Evolutionary conservation across 1,140 invertebrate species (phyloP).

Genomic region (Drosophila seguyi): DNA sequence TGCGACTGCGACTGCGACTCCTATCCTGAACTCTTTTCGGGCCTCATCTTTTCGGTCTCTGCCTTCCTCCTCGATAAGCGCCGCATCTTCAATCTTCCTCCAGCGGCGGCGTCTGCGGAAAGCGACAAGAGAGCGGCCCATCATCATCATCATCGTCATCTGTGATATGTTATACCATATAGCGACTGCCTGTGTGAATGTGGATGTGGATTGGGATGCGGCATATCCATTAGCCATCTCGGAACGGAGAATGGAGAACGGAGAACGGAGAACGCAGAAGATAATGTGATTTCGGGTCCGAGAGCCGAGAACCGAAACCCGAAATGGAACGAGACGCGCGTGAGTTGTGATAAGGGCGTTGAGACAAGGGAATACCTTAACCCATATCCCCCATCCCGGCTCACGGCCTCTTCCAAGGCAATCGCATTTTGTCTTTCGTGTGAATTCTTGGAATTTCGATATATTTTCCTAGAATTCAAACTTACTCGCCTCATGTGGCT

Average conservation of each 20-base stretch:
- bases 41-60: conserved; percentile 38
- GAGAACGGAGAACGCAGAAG: conserved; percentile 40
- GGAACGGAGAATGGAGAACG: conserved; percentile 45
- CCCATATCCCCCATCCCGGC: conserved; percentile 26
- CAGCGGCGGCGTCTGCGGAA: conserved; percentile 59
- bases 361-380: conserved; percentile 83
- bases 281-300: conserved; percentile 77
- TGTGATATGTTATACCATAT: conserved; percentile 67
- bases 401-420: conserved; percentile 27
- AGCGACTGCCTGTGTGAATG: background rate
- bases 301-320: conserved; percentile 38
- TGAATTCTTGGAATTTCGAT: conserved; percentile 84
- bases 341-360: conserved; percentile 74
- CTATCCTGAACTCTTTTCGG: conserved; percentile 69
- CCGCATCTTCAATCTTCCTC: conserved; percentile 84
- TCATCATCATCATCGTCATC: conserved; percentile 66
- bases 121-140: conserved; percentile 33
- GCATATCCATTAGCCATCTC: conserved; percentile 78
- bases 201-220: conserved; percentile 29
- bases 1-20: conserved; percentile 45
- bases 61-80: conserved; percentile 74
- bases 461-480: conserved; percentile 81
- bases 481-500: conserved; percentile 7
- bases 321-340: conserved; percentile 80
- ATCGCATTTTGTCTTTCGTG: conserved; percentile 80